Base-by-base conservation (phyloP, 2,797 vertebrate genomes). In the Acrossocheilus wenchowensis region DNA sequence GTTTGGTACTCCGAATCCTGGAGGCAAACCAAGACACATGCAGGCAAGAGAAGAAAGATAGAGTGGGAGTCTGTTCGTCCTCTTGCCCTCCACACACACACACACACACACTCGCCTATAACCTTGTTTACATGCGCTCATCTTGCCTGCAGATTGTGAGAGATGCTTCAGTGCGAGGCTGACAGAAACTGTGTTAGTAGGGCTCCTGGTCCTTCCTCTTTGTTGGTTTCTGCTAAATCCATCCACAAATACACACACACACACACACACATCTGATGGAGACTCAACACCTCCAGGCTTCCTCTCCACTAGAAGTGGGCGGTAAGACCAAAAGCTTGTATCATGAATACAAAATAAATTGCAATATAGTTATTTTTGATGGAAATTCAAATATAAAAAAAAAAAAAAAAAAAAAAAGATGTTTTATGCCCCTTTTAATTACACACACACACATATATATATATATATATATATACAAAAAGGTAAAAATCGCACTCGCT, bases 11-110 rank as follows among this genome's bases (percentile, higher is more conserved):
- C 30, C 3, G 17, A 77, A 54, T 77, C 0, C 10, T 77, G 50
- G 34, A 78, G 19, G 34, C 30, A 14, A 39, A 77, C 50, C 5
- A 7, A 54, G 2, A 77, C 21, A 41, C 52, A 41, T 57, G 83
- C 50, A 85, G 78, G 83, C 72, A 64, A 52, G 71, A 88, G 79
- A 78, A 81, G 62, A 34, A 43, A 68, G 45, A 88, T 57, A 72
- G 77, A 66, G 54, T 80, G 77, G 78, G 57, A n/a, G 54, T 89
- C 43, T 78, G 14, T 34, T 68, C 21, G 45, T 15, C 62, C 26
- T 45, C 26, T 68, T 5, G 4, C 30, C 60, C 34, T 71, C 23
- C 73, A 68, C 73, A 77, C 81, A 72, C 69, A 72, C 86, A 80
- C 57, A 69, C 39, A 68, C 78, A 85, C 75, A 80, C 68, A 84